Conservation (phyloP, 2,888 invertebrate genomes). For the Hypena proboscidalis region DNA sequence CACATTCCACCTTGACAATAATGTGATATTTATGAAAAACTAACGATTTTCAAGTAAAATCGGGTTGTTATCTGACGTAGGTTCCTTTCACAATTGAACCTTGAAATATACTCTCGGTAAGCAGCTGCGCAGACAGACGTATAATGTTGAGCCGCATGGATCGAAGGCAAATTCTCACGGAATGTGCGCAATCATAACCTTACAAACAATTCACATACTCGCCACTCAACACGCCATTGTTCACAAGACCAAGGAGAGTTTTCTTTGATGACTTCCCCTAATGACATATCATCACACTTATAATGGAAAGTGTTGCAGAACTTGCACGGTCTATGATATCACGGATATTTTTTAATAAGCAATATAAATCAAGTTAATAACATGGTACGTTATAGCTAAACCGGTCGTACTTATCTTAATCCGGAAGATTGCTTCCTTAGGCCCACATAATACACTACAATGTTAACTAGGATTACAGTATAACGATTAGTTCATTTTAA, state of each 20-base stretch:
- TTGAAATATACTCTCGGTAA: conserved; percentile 67
- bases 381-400: no score
- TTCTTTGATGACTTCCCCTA: conserved; percentile 25
- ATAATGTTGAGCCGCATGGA: conserved; percentile 48
- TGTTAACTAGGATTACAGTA: conserved; percentile 13
- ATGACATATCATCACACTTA: conserved; percentile 18
- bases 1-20: neutral
- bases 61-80: conserved; percentile 39
- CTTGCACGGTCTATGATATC: no score
- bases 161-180: conserved; percentile 68
- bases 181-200: conserved; percentile 64
- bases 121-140: conserved; percentile 57
- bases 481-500: conserved; percentile 19
- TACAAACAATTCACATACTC: conserved; percentile 48
- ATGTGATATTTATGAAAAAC: conserved; percentile 11
- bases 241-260: conserved; percentile 41
- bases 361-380: no score
- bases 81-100: conserved; percentile 72
- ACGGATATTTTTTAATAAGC: no score
- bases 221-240: conserved; percentile 30
- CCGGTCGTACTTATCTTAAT: conserved; percentile 5
- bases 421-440: conserved; percentile 24
- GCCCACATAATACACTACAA: conserved; percentile 5
- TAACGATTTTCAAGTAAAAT: conserved; percentile 25
- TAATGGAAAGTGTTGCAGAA: neutral